Evolutionary conservation across 1,140 invertebrate genomes (phyloP).

Genomic region (Sarcophaga bullata): DNA sequence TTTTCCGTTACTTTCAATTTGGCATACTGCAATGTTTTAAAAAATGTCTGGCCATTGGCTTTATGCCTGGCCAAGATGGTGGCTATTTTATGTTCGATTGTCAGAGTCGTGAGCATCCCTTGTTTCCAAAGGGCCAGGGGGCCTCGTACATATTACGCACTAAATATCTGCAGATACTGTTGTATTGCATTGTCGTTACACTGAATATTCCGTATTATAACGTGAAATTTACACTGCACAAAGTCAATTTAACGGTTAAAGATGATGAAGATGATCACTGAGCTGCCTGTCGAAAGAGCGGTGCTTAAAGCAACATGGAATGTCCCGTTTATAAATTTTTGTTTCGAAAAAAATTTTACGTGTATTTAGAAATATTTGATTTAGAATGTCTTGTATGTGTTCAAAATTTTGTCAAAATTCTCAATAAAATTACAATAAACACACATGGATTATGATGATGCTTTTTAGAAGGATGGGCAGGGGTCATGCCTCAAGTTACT

Average conservation of each 20-base stretch:
- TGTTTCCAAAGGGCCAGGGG: slow-evolving; percentile 70
- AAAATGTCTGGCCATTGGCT: slow-evolving; percentile 71
- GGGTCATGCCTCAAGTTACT: too few species aligned
- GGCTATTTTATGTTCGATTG: slow-evolving; percentile 75
- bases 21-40: slow-evolving; percentile 69
- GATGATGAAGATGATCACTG: slow-evolving; percentile 53
- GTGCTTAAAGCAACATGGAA: neutral
- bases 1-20: slow-evolving; percentile 67
- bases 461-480: too few species aligned
- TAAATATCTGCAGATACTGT: slow-evolving; percentile 70
- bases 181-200: slow-evolving; percentile 70
- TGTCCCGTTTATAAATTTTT: neutral
- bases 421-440: too few species aligned
- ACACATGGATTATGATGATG: too few species aligned
- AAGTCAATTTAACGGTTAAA: slow-evolving; percentile 58
- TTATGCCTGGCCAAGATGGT: slow-evolving; percentile 60
- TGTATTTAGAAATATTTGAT: too few species aligned
- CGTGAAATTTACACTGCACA: slow-evolving; percentile 58
- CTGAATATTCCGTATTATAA: slow-evolving; percentile 67
- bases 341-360: neutral
- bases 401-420: too few species aligned
- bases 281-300: neutral
- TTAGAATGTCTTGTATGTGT: too few species aligned
- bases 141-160: slow-evolving; percentile 70
- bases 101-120: slow-evolving; percentile 69